Percentiles rank a stretch among this genome's conserved stretches.
phyloP scores from a whole-genome alignment of 2,113 vertebrate genomes.

The Pteropus alecto region DNA sequence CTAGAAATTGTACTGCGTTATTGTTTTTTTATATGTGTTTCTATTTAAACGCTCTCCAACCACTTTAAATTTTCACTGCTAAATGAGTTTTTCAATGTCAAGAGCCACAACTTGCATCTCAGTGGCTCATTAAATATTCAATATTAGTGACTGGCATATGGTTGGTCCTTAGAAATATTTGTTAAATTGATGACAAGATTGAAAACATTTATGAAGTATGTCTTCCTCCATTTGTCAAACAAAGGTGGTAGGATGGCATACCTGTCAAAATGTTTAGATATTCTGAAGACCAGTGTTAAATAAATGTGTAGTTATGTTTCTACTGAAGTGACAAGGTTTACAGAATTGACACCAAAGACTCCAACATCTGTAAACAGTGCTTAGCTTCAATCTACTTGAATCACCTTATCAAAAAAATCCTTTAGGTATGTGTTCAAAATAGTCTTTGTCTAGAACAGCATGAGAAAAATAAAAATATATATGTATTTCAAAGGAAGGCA shows the following conservation, averaged over 20 bases:
- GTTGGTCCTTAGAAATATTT: conserved; percentile 34
- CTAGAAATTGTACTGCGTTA: neutral
- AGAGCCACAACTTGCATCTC: neutral
- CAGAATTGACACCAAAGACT: neutral
- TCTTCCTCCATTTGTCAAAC: conserved; percentile 1
- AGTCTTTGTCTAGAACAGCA: neutral
- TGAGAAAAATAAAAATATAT: neutral
- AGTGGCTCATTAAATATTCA: neutral
- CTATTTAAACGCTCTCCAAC: neutral
- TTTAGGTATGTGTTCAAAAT: neutral
- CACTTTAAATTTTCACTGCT: neutral
- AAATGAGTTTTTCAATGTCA: neutral
- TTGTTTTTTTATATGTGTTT: neutral
- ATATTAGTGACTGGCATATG: neutral
- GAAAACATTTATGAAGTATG: neutral
- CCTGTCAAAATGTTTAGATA: conserved; percentile 38
- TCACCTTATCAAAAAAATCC: neutral
- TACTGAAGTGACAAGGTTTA: neutral
- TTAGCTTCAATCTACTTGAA: neutral
- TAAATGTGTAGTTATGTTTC: neutral
- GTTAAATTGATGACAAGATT: neutral
- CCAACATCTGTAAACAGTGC: neutral
- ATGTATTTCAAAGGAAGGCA: neutral
- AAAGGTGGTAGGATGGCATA: neutral
- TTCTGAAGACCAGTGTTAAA: neutral